These are phyloP conservation scores for Hapalemur alaotrensis DNA, from an alignment of 2,797 vertebrate species.

Conservation along the genomic window DNA sequence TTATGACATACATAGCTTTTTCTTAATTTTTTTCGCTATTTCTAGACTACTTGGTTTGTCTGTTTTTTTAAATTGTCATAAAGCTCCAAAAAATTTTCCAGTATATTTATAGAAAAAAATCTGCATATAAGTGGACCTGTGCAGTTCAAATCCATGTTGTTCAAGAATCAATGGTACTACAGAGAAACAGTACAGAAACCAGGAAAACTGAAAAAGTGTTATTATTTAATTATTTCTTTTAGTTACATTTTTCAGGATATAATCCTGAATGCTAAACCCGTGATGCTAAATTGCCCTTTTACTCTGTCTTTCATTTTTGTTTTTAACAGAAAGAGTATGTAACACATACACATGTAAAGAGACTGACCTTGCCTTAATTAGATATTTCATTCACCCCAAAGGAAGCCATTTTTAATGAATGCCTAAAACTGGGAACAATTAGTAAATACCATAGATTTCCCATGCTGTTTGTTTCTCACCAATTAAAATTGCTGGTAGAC, in stretches of 20 bases:
- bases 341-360: background rate
- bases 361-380: constrained; percentile 24
- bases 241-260: background rate
- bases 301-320: background rate
- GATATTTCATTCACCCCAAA: constrained; percentile 1
- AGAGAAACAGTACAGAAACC: background rate
- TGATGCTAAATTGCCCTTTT: background rate
- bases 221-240: constrained; percentile 1
- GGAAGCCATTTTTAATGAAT: constrained; percentile 36
- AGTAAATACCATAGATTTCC: background rate
- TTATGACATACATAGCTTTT: background rate
- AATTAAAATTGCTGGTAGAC: background rate
- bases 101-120: background rate
- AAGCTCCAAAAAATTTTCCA: background rate
- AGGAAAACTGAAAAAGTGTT: background rate
- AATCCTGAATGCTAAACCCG: background rate
- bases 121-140: background rate
- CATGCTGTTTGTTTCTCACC: background rate
- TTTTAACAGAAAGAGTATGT: background rate
- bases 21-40: background rate
- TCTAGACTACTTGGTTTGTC: background rate
- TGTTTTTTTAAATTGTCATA: background rate
- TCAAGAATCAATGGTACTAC: background rate
- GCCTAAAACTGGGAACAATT: background rate
- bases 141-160: background rate